phyloP scores from a whole-genome alignment of 2,113 vertebrate genomes.

The Cryptotis parvus region DNA sequence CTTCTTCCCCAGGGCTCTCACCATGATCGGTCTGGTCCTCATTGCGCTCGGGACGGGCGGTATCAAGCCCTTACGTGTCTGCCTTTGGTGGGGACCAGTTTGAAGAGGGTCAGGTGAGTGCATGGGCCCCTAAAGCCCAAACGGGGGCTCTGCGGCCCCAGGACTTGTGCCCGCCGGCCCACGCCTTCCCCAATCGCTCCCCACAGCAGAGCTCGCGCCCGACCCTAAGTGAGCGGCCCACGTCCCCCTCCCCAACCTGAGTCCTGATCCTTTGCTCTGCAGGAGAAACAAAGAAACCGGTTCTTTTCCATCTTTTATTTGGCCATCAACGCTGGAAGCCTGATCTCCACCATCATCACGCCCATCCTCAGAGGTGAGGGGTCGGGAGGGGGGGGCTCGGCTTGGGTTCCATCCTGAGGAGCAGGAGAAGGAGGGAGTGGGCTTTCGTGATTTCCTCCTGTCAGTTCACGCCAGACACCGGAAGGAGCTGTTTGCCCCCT shows the following conservation, averaged over 20 bases:
- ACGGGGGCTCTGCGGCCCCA: too few relatives aligned
- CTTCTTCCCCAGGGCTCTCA: conserved; percentile 86
- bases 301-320: conserved; percentile 99
- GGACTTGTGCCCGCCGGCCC: background rate
- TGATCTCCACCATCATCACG: conserved; percentile 95
- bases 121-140: rapidly evolving
- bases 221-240: too few relatives aligned
- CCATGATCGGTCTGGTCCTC: conserved; percentile 93
- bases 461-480: too few relatives aligned
- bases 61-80: conserved; percentile 97
- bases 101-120: conserved; percentile 91
- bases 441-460: too few relatives aligned
- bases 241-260: too few relatives aligned
- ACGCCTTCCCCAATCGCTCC: too few relatives aligned
- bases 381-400: too few relatives aligned
- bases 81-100: conserved; percentile 99
- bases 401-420: too few relatives aligned
- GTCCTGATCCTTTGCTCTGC: conserved; percentile 14
- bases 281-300: conserved; percentile 92
- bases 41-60: conserved; percentile 97
- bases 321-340: conserved; percentile 95
- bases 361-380: conserved; percentile 93
- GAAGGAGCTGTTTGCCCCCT: background rate
- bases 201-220: too few relatives aligned
- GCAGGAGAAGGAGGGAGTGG: too few relatives aligned